Evolutionary conservation across 2,888 invertebrate genomes (phyloP).

Genomic region (Ctena decussata): DNA sequence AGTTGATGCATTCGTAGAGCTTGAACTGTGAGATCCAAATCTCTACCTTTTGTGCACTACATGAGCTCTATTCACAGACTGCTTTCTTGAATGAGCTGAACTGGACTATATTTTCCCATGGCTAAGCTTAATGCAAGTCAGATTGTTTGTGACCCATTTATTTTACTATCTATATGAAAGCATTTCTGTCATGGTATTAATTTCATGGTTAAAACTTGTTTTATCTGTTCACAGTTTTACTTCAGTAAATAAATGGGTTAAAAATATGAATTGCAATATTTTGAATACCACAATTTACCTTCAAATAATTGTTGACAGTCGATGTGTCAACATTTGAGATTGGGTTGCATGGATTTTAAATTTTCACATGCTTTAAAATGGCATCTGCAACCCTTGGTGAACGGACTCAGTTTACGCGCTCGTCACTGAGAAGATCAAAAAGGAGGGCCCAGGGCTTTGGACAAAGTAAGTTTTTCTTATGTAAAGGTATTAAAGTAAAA

Average conservation of each 20-base stretch:
- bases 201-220: slow-evolving; percentile 7
- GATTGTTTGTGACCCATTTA: slow-evolving; percentile 1
- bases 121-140: background rate
- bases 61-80: no score
- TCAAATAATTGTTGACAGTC: background rate
- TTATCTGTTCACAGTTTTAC: background rate
- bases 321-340: no score
- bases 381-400: slow-evolving; percentile 45
- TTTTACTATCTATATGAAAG: background rate
- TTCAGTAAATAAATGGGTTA: slow-evolving; percentile 4
- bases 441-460: slow-evolving; percentile 45
- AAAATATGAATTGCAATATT: background rate
- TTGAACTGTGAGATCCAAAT: no score
- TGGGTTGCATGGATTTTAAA: background rate
- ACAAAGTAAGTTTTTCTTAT: slow-evolving; percentile 48
- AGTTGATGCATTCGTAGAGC: no score
- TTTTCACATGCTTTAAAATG: background rate
- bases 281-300: no score
- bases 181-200: background rate
- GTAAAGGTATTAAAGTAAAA: no score
- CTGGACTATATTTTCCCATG: background rate
- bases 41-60: no score
- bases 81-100: no score
- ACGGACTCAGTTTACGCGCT: slow-evolving; percentile 45
- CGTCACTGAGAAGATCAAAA: slow-evolving; percentile 58